These are phyloP conservation scores for Prunella himalayana DNA, from an alignment of 2,113 vertebrate species.

Conservation along the genomic window DNA sequence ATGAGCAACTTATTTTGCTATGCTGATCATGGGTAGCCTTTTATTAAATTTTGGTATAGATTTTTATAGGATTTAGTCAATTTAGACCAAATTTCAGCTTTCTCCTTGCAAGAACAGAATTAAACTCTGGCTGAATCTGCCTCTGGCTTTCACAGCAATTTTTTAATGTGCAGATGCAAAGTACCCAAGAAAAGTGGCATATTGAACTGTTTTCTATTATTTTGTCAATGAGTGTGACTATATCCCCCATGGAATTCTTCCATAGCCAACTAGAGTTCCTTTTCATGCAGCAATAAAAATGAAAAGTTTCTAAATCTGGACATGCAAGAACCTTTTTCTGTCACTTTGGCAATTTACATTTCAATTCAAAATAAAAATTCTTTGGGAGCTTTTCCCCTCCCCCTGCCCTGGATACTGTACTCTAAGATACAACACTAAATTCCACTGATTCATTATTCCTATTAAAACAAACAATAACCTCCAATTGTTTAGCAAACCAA, in stretches of 20 bases:
- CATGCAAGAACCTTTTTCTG: background rate
- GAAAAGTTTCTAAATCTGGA: background rate
- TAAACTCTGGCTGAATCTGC: background rate
- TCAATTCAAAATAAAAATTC: slow-evolving; percentile 46
- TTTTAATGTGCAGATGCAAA: background rate
- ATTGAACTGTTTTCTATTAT: background rate
- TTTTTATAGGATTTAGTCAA: background rate
- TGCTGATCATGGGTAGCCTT: background rate
- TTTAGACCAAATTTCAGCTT: background rate
- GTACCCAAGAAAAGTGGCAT: background rate
- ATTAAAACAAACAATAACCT: slow-evolving; percentile 77
- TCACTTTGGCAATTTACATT: slow-evolving; percentile 46
- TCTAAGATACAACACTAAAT: slow-evolving; percentile 63
- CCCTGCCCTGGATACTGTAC: background rate
- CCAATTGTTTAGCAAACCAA: slow-evolving; percentile 71
- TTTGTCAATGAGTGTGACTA: background rate
- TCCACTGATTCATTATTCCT: slow-evolving; percentile 78
- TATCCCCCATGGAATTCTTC: background rate
- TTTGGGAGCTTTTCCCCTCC: background rate
- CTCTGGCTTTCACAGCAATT: background rate
- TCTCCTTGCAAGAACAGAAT: background rate
- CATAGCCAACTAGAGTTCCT: background rate
- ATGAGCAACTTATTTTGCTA: background rate
- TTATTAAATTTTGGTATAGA: background rate
- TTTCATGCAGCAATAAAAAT: background rate